phyloP scores from a whole-genome alignment of 2,797 vertebrate species.

The Octomys mimax region DNA sequence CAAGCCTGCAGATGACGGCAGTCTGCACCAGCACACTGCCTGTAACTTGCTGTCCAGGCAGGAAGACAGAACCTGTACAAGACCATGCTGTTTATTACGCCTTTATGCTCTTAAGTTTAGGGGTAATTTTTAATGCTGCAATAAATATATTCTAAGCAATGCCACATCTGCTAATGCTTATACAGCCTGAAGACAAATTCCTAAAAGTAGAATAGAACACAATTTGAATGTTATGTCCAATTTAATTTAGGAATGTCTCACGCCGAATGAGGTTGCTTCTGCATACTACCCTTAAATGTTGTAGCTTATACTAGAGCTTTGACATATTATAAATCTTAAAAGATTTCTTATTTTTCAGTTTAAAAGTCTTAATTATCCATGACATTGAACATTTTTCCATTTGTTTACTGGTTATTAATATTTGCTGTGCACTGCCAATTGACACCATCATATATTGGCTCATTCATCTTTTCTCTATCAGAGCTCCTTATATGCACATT shows the following conservation, averaged over 20 bases:
- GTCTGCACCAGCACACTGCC: neutral
- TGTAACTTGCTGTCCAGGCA: neutral
- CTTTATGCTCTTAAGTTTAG: neutral
- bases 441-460: conserved; percentile 34
- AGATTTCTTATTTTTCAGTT: neutral
- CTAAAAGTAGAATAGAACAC: conserved; percentile 20
- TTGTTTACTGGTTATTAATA: conserved; percentile 7
- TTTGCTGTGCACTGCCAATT: neutral
- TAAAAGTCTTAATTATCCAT: conserved; percentile 9
- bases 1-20: neutral
- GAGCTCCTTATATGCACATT: neutral
- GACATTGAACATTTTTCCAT: neutral
- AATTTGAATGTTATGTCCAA: neutral
- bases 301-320: neutral
- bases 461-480: neutral
- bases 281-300: neutral
- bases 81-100: neutral
- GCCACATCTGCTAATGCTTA: neutral
- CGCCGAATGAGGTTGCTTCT: neutral
- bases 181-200: conserved; percentile 19
- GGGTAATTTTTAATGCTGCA: neutral
- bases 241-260: neutral
- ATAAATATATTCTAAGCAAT: neutral
- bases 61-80: neutral
- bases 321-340: neutral